Percentiles rank a stretch among this genome's conserved stretches.
These are phyloP conservation scores for Drosophila bipectinata DNA, from an alignment of 1,140 invertebrate genomes.

Conservation along the genomic window DNA sequence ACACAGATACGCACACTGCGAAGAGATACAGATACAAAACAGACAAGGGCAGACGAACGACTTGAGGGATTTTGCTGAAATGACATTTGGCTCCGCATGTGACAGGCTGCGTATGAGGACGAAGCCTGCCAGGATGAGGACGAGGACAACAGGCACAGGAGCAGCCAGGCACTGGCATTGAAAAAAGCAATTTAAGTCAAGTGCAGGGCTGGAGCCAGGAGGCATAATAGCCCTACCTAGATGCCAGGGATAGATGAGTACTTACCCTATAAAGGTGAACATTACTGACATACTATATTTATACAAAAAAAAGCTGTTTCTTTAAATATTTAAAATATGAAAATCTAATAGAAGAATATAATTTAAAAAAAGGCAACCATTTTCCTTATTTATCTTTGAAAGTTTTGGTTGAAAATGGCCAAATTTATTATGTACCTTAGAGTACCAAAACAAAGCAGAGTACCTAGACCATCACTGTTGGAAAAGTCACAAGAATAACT, in stretches of 20 bases:
- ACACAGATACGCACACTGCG: constrained; percentile 14
- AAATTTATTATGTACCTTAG: too few species aligned
- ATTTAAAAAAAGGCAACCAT: too few species aligned
- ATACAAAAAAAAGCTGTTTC: too few species aligned
- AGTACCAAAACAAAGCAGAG: background rate
- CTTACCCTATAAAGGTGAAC: background rate
- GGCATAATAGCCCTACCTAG: constrained; percentile 7
- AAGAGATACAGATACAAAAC: constrained; percentile 18
- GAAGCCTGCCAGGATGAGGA: background rate
- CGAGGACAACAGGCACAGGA: constrained; percentile 17
- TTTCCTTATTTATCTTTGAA: too few species aligned
- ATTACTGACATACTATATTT: background rate
- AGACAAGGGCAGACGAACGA: constrained; percentile 71
- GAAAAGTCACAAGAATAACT: constrained; percentile 28
- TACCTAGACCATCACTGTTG: constrained; percentile 6
- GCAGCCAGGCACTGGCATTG: constrained; percentile 70
- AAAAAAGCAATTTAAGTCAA: constrained; percentile 80
- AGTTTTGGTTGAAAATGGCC: too few species aligned
- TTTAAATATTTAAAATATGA: too few species aligned
- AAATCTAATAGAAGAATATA: too few species aligned
- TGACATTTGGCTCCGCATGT: constrained; percentile 83
- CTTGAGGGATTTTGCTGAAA: constrained; percentile 83
- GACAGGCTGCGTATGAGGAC: constrained; percentile 55
- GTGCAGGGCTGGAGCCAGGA: constrained; percentile 35
- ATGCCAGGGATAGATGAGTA: constrained; percentile 5